phyloP scores from a whole-genome alignment of 1,140 invertebrate genomes.

The Andrena cerasifolii region DNA sequence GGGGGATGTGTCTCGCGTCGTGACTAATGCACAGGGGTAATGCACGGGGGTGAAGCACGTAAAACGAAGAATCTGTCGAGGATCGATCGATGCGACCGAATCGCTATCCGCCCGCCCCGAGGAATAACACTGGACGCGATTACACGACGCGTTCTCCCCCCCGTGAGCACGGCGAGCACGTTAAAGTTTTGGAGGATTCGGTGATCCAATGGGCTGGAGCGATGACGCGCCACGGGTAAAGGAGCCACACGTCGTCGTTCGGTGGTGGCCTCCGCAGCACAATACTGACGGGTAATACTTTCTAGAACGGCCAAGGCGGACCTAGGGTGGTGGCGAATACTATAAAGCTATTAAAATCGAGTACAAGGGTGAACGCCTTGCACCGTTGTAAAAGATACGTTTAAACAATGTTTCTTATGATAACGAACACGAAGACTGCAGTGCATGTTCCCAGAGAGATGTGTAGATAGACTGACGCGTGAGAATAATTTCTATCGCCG shows the following conservation, averaged over 20 bases:
- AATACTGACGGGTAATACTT: constrained; percentile 73
- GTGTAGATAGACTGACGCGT: constrained; percentile 42
- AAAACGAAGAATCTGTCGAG: constrained; percentile 38
- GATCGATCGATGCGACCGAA: constrained; percentile 30
- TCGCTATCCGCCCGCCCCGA: constrained; percentile 17
- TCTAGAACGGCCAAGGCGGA: constrained; percentile 53
- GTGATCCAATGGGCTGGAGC: constrained; percentile 7
- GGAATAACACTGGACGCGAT: constrained; percentile 11
- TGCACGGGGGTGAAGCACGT: no score
- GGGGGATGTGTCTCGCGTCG: constrained; percentile 26
- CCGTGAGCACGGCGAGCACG: background rate
- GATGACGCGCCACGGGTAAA: constrained; percentile 34
- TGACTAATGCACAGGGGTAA: constrained; percentile 44
- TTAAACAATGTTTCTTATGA: constrained; percentile 44
- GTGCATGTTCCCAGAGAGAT: constrained; percentile 51
- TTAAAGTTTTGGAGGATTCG: background rate
- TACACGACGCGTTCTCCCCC: background rate
- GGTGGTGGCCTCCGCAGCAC: constrained; percentile 63
- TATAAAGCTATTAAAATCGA: no score
- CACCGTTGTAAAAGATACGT: background rate
- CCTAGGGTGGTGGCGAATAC: background rate
- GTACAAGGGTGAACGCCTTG: background rate
- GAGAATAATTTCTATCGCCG: constrained; percentile 41
- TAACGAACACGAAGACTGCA: constrained; percentile 52
- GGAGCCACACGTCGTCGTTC: constrained; percentile 53